These are phyloP conservation scores for Neoniphon sammara DNA, from an alignment of 2,797 vertebrate genomes.

Conservation along the genomic window DNA sequence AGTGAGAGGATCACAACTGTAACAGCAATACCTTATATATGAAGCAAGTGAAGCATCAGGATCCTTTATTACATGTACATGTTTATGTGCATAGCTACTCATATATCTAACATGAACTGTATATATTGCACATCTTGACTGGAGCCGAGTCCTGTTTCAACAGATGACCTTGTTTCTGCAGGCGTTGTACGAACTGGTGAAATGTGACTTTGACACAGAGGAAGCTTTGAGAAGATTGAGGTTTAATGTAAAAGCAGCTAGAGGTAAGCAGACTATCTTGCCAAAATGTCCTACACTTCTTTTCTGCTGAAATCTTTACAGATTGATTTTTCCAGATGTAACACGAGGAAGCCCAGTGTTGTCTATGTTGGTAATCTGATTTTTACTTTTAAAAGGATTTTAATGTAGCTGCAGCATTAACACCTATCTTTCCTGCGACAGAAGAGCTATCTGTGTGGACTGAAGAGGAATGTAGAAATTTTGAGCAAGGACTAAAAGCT, in stretches of 20 bases:
- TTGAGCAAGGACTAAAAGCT: slow-evolving; percentile 94
- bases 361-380: background rate
- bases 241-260: slow-evolving; percentile 94
- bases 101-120: background rate
- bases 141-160: too few relatives aligned
- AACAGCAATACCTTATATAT: background rate
- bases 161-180: slow-evolving; percentile 61
- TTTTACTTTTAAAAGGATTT: background rate
- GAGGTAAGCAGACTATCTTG: slow-evolving; percentile 84
- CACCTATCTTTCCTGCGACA: slow-evolving; percentile 66
- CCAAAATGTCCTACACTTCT: background rate
- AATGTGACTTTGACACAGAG: slow-evolving; percentile 96
- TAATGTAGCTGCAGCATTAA: slow-evolving; percentile 20
- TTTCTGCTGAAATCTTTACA: background rate
- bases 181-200: slow-evolving; percentile 97
- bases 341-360: background rate
- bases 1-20: slow-evolving; percentile 74
- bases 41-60: background rate
- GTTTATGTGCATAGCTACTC: slow-evolving; percentile 1
- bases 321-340: background rate
- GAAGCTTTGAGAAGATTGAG: slow-evolving; percentile 93
- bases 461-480: slow-evolving; percentile 96
- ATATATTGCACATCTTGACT: background rate
- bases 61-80: background rate
- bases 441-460: slow-evolving; percentile 97